Evolutionary conservation across 2,113 vertebrate species (phyloP).

Genomic region (Camelus bactrianus): DNA sequence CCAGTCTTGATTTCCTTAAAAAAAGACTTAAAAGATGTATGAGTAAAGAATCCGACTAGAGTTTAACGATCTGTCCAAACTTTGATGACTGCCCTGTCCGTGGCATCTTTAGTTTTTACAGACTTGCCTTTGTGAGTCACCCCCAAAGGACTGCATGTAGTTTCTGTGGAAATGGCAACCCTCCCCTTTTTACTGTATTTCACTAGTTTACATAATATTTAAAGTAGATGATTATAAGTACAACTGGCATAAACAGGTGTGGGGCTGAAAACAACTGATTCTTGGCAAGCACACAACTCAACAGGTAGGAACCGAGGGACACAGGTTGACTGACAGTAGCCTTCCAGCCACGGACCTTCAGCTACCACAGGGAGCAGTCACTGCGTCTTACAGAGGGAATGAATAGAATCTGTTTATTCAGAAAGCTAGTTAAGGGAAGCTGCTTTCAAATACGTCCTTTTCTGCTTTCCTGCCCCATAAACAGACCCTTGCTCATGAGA

Average conservation of each 20-base stretch:
- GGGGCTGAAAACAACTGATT: background rate
- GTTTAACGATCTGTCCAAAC: background rate
- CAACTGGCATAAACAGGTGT: background rate
- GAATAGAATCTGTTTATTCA: background rate
- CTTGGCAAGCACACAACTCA: background rate
- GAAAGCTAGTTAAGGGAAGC: background rate
- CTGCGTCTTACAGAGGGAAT: background rate
- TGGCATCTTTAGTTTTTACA: background rate
- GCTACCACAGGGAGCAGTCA: background rate
- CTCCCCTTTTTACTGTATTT: background rate
- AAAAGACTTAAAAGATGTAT: background rate
- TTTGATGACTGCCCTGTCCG: background rate
- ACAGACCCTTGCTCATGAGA: background rate
- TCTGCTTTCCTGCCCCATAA: background rate
- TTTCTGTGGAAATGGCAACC: background rate
- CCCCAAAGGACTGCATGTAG: background rate
- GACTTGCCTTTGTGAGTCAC: background rate
- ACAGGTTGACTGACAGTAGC: background rate
- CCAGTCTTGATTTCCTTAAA: background rate
- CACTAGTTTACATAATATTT: background rate
- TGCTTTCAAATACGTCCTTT: background rate
- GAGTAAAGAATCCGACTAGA: background rate
- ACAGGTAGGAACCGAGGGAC: background rate
- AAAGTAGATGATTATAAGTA: background rate
- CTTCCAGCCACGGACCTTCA: background rate